These are phyloP conservation scores for Rhabdomys pumilio DNA, from an alignment of 2,797 vertebrate species.

Conservation along the genomic window DNA sequence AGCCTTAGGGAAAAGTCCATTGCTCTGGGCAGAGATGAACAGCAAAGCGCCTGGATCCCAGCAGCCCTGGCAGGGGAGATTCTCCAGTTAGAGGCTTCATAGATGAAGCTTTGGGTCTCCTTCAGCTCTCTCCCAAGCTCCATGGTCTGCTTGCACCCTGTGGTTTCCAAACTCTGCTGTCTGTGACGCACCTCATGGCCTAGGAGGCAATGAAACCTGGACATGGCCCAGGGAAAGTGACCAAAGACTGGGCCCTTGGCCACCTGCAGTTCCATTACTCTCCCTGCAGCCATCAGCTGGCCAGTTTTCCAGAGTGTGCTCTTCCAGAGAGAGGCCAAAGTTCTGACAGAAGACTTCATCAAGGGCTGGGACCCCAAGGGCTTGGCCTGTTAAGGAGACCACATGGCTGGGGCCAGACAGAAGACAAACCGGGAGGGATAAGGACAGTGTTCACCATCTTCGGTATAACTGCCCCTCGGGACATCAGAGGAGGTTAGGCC, in stretches of 20 bases:
- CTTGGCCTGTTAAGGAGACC: neutral
- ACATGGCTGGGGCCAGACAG: neutral
- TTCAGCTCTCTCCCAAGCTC: neutral
- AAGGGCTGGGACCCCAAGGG: neutral
- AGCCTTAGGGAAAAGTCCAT: neutral
- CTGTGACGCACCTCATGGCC: neutral
- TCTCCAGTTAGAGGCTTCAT: neutral
- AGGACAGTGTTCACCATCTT: neutral
- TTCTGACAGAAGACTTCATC: neutral
- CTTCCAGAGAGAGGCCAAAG: neutral
- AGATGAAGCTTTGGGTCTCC: neutral
- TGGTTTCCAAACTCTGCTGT: neutral
- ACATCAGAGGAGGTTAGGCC: neutral
- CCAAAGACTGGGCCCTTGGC: neutral
- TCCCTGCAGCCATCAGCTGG: neutral
- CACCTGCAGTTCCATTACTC: fast-evolving
- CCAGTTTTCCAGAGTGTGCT: neutral
- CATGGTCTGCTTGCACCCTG: neutral
- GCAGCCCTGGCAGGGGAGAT: neutral
- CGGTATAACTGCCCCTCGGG: neutral
- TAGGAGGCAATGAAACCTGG: neutral
- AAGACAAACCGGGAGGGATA: no score
- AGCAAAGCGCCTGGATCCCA: neutral
- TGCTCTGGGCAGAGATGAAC: neutral
- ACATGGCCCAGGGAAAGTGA: neutral